These are phyloP conservation scores for Gryllus bimaculatus DNA, from an alignment of 1,140 invertebrate species.

Conservation along the genomic window DNA sequence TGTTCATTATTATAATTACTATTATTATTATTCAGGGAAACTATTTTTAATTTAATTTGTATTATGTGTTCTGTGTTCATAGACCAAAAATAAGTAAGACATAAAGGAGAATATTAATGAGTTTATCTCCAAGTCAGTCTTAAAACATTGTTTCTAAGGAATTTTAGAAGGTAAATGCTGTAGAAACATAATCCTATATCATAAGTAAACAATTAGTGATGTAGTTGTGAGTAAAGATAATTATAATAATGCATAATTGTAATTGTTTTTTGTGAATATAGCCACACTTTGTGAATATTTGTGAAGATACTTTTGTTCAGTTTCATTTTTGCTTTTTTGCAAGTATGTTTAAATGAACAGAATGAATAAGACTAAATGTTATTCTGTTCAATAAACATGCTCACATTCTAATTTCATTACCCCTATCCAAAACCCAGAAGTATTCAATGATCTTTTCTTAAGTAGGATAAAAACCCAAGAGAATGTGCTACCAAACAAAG, in stretches of 20 bases:
- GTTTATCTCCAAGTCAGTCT: constrained; percentile 16
- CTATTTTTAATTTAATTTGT: constrained; percentile 18
- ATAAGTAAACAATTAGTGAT: constrained; percentile 10
- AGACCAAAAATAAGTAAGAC: constrained; percentile 20
- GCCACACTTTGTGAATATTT: constrained; percentile 23
- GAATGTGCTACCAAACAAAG: no score
- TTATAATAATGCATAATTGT: constrained; percentile 20
- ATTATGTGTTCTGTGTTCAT: constrained; percentile 20
- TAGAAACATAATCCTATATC: constrained; percentile 18
- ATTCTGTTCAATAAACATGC: no score
- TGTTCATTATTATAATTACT: constrained; percentile 3
- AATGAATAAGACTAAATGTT: background rate
- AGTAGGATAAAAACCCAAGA: no score
- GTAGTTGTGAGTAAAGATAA: constrained; percentile 17
- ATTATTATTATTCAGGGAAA: constrained; percentile 22
- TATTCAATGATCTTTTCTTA: no score
- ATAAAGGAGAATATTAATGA: constrained; percentile 11
- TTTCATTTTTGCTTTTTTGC: constrained; percentile 11
- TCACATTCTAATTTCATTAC: no score
- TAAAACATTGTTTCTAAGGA: constrained; percentile 17
- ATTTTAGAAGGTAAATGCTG: constrained; percentile 10
- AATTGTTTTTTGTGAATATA: constrained; percentile 24
- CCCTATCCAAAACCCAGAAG: no score
- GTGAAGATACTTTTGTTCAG: constrained; percentile 17
- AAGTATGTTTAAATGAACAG: background rate